A percentile compares a stretch with the other conserved stretches of the same genome.
phyloP scores from a whole-genome alignment of 2,113 vertebrate genomes.

The Alaudala cheleensis region DNA sequence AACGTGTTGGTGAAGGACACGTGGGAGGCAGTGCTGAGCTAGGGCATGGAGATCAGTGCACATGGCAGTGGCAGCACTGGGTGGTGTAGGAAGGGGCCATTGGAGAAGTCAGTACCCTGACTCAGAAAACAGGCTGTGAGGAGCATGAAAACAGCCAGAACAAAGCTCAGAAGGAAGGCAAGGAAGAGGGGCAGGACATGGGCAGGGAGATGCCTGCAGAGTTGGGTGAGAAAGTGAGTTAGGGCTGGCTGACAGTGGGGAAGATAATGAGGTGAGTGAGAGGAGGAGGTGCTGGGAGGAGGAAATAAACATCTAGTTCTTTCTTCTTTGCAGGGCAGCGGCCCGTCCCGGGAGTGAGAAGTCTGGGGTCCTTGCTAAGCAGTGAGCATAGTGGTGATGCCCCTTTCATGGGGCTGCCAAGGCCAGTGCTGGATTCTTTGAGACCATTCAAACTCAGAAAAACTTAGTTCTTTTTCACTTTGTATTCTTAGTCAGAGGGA shows the following conservation, averaged over 20 bases:
- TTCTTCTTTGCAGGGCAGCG: not conserved
- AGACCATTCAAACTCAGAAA: not conserved
- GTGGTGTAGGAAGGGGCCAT: not conserved
- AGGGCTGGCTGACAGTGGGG: not conserved
- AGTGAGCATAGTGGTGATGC: not conserved
- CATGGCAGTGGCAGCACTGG: not conserved
- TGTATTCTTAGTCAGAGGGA: not conserved
- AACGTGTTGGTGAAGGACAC: not conserved
- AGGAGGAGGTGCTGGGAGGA: not conserved
- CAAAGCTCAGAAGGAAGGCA: not conserved
- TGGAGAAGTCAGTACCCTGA: not conserved
- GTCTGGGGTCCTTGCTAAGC: fast-evolving
- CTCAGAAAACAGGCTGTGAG: not conserved
- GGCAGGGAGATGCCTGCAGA: not conserved
- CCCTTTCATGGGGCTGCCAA: not conserved
- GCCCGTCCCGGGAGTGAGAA: fast-evolving
- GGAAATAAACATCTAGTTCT: not conserved
- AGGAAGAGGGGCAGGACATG: not conserved
- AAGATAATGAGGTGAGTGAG: not conserved
- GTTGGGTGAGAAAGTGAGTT: not conserved
- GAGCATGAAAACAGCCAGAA: not conserved
- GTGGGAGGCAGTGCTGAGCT: not conserved
- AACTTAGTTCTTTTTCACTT: not conserved
- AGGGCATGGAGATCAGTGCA: not conserved
- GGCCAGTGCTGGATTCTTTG: not conserved